A percentile compares a stretch with the other conserved stretches of the same genome.
Conservation (phyloP, 2,113 vertebrate genomes). For the Nesogale talazaci region DNA sequence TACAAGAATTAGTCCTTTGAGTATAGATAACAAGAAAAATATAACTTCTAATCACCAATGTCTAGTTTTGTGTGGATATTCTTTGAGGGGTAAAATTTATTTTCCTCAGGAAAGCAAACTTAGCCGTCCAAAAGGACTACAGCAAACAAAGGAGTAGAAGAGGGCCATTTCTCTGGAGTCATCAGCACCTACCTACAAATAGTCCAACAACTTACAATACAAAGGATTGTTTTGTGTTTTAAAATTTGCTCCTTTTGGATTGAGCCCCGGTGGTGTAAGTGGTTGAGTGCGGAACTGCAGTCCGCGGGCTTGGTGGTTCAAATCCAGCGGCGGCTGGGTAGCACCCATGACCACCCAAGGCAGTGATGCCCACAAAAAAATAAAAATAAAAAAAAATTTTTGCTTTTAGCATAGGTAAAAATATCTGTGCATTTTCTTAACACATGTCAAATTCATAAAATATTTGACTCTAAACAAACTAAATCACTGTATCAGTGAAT, state of each 20-base stretch:
- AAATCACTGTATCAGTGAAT: conserved; percentile 50
- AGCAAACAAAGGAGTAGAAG: neutral
- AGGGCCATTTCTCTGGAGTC: neutral
- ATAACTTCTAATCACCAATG: neutral
- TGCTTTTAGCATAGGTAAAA: conserved; percentile 37
- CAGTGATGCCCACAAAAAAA: too few relatives aligned
- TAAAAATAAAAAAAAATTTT: too few relatives aligned
- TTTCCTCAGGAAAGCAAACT: conserved; percentile 11
- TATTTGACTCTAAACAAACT: conserved; percentile 36
- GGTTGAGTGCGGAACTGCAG: too few relatives aligned
- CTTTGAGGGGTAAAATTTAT: neutral
- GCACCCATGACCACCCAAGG: too few relatives aligned
- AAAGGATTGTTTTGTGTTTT: conserved; percentile 9
- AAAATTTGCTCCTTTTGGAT: too few relatives aligned
- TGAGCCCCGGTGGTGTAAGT: too few relatives aligned
- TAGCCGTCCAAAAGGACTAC: neutral
- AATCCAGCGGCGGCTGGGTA: too few relatives aligned
- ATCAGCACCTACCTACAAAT: conserved; percentile 34
- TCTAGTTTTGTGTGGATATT: neutral
- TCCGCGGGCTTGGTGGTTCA: too few relatives aligned
- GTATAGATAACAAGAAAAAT: conserved; percentile 1
- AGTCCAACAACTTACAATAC: neutral
- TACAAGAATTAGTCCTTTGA: neutral
- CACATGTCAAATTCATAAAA: conserved; percentile 35
- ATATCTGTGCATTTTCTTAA: conserved; percentile 38